Evolutionary conservation across 2,888 invertebrate species (phyloP).

Genomic region (Monochamus alternatus): DNA sequence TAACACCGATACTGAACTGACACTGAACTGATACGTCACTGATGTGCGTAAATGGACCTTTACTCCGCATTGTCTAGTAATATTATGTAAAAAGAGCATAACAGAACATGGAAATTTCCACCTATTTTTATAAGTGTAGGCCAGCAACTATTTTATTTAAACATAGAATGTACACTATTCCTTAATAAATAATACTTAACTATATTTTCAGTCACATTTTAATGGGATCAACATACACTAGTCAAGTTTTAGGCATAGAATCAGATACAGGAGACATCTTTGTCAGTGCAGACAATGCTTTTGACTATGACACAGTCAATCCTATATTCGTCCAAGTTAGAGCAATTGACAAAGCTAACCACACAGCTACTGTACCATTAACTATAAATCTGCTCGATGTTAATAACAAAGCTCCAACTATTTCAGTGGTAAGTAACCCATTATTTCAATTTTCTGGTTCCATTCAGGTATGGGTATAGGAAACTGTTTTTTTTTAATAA

Average conservation of each 20-base stretch:
- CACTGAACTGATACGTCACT: too few species aligned
- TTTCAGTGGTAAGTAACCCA: conserved; percentile 73
- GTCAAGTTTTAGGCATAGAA: conserved; percentile 70
- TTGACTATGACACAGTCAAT: conserved; percentile 77
- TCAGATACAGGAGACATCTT: conserved; percentile 74
- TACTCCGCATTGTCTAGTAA: too few species aligned
- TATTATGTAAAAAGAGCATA: too few species aligned
- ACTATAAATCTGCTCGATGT: conserved; percentile 79
- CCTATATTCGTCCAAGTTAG: conserved; percentile 71
- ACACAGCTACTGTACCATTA: conserved; percentile 74
- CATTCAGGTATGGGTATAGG: not conserved
- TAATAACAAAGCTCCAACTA: conserved; percentile 82
- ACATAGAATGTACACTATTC: too few species aligned
- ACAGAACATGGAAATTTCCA: too few species aligned
- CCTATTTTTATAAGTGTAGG: too few species aligned
- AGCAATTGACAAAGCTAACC: conserved; percentile 69
- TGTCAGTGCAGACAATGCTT: conserved; percentile 73
- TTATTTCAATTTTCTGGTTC: too few species aligned
- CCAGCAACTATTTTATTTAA: too few species aligned
- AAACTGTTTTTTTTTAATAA: not conserved
- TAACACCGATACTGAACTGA: too few species aligned
- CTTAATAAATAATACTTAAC: not conserved
- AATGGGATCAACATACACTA: conserved; percentile 70
- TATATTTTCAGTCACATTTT: conserved; percentile 72
- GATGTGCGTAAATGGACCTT: too few species aligned